phyloP scores from a whole-genome alignment of 2,113 vertebrate genomes.

The Cyanocitta stelleri region DNA sequence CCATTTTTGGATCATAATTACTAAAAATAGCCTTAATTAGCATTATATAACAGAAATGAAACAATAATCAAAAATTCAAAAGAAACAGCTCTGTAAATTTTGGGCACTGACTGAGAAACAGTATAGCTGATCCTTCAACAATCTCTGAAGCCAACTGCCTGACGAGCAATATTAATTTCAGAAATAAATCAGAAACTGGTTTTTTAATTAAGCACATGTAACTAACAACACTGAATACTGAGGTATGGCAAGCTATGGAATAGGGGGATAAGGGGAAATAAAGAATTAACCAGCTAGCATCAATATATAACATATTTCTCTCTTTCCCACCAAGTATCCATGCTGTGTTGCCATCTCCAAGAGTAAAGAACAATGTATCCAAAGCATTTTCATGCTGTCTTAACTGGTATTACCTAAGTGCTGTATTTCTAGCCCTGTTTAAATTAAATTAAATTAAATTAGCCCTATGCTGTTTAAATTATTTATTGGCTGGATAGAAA shows the following conservation, averaged over 20 bases:
- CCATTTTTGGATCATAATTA: not conserved
- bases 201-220: not conserved
- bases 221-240: not conserved
- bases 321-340: not conserved
- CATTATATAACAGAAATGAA: not conserved
- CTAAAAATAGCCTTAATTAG: constrained; percentile 9
- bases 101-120: not conserved
- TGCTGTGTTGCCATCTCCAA: not conserved
- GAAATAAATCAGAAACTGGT: not conserved
- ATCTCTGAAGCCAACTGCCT: not conserved
- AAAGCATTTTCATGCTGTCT: not conserved
- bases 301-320: not conserved
- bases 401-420: not conserved
- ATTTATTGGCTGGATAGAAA: not conserved
- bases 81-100: not conserved
- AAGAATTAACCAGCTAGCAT: not conserved
- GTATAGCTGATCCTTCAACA: not conserved
- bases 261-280: not conserved
- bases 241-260: not conserved
- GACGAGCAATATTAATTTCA: not conserved
- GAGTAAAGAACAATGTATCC: not conserved
- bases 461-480: not conserved
- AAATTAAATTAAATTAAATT: too few relatives aligned
- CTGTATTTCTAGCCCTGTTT: not conserved
- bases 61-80: not conserved